A percentile compares a stretch with the other conserved stretches of the same genome.
Conservation (phyloP, 2,113 vertebrate species). For the Macroglossus sobrinus region DNA sequence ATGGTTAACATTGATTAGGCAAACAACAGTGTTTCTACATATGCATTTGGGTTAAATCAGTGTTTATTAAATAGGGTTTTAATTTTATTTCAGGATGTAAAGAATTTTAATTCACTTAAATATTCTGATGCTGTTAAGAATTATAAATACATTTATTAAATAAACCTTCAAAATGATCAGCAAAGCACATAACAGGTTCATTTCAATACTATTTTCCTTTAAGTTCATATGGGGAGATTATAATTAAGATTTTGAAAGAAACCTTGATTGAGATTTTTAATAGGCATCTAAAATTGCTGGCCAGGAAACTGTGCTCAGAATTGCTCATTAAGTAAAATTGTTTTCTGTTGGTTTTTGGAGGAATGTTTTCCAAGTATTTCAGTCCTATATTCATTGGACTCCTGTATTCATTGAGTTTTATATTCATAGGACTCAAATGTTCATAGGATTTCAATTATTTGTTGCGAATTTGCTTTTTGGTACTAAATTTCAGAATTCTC, state of each 20-base stretch:
- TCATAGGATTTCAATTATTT: not conserved
- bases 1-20: not conserved
- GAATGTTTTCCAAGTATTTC: not conserved
- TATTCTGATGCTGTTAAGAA: not conserved
- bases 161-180: not conserved
- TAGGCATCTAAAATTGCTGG: constrained; percentile 47
- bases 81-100: not conserved
- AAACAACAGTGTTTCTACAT: not conserved
- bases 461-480: not conserved
- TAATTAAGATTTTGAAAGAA: constrained; percentile 59
- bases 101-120: constrained; percentile 9
- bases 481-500: not conserved
- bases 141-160: not conserved
- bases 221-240: constrained; percentile 3
- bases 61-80: not conserved
- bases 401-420: not conserved
- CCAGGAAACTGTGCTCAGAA: constrained; percentile 36
- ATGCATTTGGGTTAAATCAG: not conserved
- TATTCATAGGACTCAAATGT: not conserved
- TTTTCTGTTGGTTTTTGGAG: constrained; percentile 34
- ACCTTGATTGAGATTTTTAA: constrained; percentile 60
- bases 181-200: not conserved
- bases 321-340: constrained; percentile 51
- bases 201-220: constrained; percentile 9
- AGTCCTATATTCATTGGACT: not conserved